phyloP scores from a whole-genome alignment of 2,113 vertebrate species.

The Pelobates fuscus region DNA sequence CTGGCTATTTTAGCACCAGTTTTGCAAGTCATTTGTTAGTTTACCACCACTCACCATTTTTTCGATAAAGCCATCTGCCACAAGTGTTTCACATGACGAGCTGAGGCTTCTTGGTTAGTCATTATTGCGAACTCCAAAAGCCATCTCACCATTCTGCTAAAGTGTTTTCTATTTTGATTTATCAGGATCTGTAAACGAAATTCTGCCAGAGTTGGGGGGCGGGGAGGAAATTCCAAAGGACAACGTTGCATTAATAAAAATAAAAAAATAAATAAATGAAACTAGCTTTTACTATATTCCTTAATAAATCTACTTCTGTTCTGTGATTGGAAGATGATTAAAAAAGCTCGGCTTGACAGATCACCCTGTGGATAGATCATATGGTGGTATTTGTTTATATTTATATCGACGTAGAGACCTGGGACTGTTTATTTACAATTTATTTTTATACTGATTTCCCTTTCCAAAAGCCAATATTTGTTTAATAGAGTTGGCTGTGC shows the following conservation, averaged over 20 bases:
- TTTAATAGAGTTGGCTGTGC: background rate
- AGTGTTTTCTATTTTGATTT: too few species aligned
- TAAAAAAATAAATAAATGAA: background rate
- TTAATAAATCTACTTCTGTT: background rate
- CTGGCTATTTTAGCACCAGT: too few species aligned
- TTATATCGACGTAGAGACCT: background rate
- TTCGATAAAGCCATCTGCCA: too few species aligned
- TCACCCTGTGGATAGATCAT: background rate
- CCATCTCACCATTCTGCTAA: too few species aligned
- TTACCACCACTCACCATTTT: too few species aligned
- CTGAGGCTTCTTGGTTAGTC: too few species aligned
- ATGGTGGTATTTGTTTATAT: conserved; percentile 21
- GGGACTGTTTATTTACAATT: conserved; percentile 10
- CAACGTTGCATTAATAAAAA: background rate
- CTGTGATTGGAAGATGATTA: background rate
- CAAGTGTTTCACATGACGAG: too few species aligned
- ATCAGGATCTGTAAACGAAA: too few species aligned
- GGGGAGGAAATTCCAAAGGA: background rate
- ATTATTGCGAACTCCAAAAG: too few species aligned
- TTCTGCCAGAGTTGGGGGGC: background rate
- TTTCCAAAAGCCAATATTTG: background rate
- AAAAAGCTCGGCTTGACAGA: background rate
- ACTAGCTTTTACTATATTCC: background rate
- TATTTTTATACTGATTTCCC: background rate
- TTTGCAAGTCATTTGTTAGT: too few species aligned